Evolutionary conservation across 2,888 invertebrate species (phyloP).

Genomic region (Drosophila prolongata): DNA sequence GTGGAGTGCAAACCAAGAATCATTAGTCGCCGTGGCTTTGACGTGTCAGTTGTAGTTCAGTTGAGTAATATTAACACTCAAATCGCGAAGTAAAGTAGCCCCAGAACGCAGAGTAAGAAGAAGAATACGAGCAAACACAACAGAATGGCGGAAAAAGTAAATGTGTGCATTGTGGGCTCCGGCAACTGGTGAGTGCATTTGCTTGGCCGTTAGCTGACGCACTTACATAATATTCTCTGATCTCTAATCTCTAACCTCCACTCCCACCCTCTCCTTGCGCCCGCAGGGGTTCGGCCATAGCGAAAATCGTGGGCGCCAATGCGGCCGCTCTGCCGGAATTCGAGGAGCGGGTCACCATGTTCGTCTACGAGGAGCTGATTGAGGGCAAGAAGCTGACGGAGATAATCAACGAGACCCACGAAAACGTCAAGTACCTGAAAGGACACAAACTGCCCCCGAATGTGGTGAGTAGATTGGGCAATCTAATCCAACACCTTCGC

Average conservation of each 20-base stretch:
- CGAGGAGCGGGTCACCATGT: conserved; percentile 96
- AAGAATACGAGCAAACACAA: conserved; percentile 16
- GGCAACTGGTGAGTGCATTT: conserved; percentile 92
- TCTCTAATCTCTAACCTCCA: too few relatives aligned
- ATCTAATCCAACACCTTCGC: too few relatives aligned
- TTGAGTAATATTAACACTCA: neutral
- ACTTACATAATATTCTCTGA: conserved; percentile 49
- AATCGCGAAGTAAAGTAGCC: conserved; percentile 13
- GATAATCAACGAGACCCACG: conserved; percentile 98
- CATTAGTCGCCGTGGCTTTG: conserved; percentile 47
- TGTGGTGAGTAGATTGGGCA: conserved; percentile 90
- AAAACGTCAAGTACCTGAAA: conserved; percentile 99
- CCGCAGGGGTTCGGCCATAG: conserved; percentile 97
- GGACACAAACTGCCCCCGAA: conserved; percentile 96
- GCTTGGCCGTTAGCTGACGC: conserved; percentile 10
- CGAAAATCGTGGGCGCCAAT: conserved; percentile 98
- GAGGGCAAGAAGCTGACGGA: conserved; percentile 97
- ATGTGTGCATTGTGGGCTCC: conserved; percentile 94
- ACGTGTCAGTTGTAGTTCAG: conserved; percentile 60
- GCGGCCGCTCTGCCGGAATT: conserved; percentile 91
- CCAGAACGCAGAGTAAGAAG: conserved; percentile 2
- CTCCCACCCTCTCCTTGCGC: conserved; percentile 10
- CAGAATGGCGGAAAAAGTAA: conserved; percentile 89
- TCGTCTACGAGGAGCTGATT: conserved; percentile 97
- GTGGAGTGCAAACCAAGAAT: conserved; percentile 13